These are phyloP conservation scores for Calephelis perditalis DNA, from an alignment of 2,888 invertebrate genomes.

Conservation along the genomic window DNA sequence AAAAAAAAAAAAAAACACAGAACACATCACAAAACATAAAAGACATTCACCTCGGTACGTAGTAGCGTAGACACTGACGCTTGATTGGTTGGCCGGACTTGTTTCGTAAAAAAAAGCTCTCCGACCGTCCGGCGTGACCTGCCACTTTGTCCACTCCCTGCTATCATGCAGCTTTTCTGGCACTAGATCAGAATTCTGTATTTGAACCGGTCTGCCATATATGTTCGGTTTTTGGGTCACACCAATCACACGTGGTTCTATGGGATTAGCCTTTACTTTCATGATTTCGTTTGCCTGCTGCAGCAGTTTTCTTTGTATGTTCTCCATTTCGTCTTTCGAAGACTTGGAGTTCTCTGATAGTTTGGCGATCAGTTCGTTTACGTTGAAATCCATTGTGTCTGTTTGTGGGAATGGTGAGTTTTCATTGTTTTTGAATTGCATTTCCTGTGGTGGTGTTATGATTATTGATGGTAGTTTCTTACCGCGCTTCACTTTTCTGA, in stretches of 20 bases:
- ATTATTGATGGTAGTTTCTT: constrained; percentile 49
- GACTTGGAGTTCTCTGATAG: constrained; percentile 66
- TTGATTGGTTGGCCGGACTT: constrained; percentile 73
- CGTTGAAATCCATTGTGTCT: constrained; percentile 58
- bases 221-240: constrained; percentile 53
- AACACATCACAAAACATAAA: constrained; percentile 35
- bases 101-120: constrained; percentile 81
- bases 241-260: constrained; percentile 53
- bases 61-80: constrained; percentile 78
- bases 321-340: constrained; percentile 65
- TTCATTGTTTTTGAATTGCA: constrained; percentile 56
- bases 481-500: constrained; percentile 84
- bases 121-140: constrained; percentile 64
- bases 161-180: constrained; percentile 65
- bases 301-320: constrained; percentile 60
- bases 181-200: constrained; percentile 54
- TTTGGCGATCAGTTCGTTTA: constrained; percentile 65
- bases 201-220: constrained; percentile 47
- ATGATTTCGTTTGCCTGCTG: constrained; percentile 71
- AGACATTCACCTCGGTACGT: constrained; percentile 73
- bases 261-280: constrained; percentile 63
- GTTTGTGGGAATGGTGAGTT: constrained; percentile 24
- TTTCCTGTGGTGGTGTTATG: constrained; percentile 58
- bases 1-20: constrained; percentile 32
- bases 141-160: constrained; percentile 65